These are phyloP conservation scores for Neodiprion pinetum DNA, from an alignment of 1,140 invertebrate genomes.

Conservation along the genomic window DNA sequence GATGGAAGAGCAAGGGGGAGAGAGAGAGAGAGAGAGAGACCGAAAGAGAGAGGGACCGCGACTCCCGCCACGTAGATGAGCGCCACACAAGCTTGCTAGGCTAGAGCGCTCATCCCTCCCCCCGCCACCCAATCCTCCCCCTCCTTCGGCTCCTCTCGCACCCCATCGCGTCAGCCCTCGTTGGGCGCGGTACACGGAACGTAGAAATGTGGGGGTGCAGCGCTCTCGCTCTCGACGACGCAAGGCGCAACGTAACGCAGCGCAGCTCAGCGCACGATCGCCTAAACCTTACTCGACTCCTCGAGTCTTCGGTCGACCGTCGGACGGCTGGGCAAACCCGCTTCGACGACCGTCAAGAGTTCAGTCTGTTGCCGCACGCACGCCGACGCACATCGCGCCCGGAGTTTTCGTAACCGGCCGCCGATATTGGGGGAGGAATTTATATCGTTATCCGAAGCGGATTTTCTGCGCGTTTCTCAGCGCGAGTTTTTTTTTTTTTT, in stretches of 20 bases:
- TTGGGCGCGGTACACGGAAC: not conserved
- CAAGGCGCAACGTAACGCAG: not conserved
- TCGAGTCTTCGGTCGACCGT: not conserved
- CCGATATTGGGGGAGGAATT: too few relatives aligned
- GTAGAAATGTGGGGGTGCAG: not conserved
- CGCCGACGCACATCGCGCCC: not conserved
- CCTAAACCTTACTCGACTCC: not conserved
- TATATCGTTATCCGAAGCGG: too few relatives aligned
- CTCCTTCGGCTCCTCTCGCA: not conserved
- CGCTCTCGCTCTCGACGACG: not conserved
- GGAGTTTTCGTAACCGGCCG: not conserved
- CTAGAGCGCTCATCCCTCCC: too few relatives aligned
- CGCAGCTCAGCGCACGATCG: too few relatives aligned
- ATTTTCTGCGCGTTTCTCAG: too few relatives aligned
- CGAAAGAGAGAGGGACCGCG: not conserved
- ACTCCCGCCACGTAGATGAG: not conserved
- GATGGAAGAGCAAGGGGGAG: not conserved
- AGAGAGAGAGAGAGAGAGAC: too few relatives aligned
- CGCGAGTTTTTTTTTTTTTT: too few relatives aligned
- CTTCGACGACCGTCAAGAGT: not conserved
- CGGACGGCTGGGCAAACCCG: too few relatives aligned
- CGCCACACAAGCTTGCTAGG: too few relatives aligned
- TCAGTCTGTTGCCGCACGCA: slow-evolving; percentile 6
- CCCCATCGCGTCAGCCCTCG: not conserved
- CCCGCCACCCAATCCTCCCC: not conserved